phyloP scores from a whole-genome alignment of 2,113 vertebrate species.

The Dascyllus trimaculatus region DNA sequence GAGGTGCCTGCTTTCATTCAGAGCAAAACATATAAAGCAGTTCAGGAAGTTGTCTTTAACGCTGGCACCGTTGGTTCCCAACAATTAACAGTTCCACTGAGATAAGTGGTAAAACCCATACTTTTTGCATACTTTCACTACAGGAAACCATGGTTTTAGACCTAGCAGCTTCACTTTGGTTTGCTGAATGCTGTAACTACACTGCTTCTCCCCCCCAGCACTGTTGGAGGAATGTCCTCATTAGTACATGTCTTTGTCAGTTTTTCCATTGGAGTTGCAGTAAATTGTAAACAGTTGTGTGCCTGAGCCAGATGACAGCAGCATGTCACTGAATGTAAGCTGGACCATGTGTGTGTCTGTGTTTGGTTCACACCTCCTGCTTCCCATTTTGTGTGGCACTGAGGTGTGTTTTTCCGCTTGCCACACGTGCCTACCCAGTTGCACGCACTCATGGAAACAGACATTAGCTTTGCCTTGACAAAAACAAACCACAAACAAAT shows the following conservation, averaged over 20 bases:
- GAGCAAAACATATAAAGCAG: conserved; percentile 25
- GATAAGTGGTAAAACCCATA: not conserved
- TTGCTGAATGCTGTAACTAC: not conserved
- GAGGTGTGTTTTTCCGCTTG: conserved; percentile 62
- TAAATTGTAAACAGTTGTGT: conserved; percentile 39
- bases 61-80: not conserved
- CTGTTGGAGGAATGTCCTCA: not conserved
- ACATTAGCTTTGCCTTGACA: not conserved
- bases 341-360: conserved; percentile 35
- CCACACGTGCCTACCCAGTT: not conserved
- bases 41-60: conserved; percentile 34
- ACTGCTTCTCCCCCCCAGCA: too few species aligned
- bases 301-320: conserved; percentile 29
- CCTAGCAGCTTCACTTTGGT: not conserved
- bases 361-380: conserved; percentile 41
- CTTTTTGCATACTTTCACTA: not conserved
- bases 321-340: conserved; percentile 15
- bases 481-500: not conserved
- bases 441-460: conserved; percentile 12
- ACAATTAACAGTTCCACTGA: not conserved
- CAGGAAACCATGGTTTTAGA: not conserved
- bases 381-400: conserved; percentile 7
- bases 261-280: conserved; percentile 12
- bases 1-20: conserved; percentile 36
- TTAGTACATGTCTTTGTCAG: not conserved